Evolutionary conservation across 2,797 vertebrate genomes (phyloP).

Genomic region (Lacerta agilis): DNA sequence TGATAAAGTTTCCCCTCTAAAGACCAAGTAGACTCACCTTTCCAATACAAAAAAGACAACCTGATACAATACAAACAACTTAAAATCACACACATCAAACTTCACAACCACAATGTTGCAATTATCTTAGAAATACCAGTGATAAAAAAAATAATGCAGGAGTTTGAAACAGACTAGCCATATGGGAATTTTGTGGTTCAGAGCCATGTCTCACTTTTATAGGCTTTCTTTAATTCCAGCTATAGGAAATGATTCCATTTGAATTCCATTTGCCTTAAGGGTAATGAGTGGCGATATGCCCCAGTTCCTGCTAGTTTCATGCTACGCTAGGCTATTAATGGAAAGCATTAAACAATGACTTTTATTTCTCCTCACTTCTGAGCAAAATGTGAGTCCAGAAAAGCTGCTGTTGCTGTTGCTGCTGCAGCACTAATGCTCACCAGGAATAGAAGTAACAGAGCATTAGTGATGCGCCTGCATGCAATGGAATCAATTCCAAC

Average conservation of each 20-base stretch:
- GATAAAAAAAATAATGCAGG: constrained; percentile 14
- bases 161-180: constrained; percentile 15
- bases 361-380: constrained; percentile 33
- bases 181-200: constrained; percentile 30
- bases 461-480: background rate
- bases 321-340: constrained; percentile 42
- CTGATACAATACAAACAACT: background rate
- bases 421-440: constrained; percentile 2
- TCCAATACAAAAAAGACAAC: background rate
- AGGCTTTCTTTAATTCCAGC: constrained; percentile 27
- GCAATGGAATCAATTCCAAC: constrained; percentile 28
- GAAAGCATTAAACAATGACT: constrained; percentile 41
- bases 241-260: constrained; percentile 27
- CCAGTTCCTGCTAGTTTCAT: constrained; percentile 36
- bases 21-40: background rate
- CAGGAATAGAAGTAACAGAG: background rate
- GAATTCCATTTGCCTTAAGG: constrained; percentile 36
- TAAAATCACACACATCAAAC: background rate
- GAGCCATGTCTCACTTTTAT: constrained; percentile 22
- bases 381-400: constrained; percentile 29
- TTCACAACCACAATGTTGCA: background rate
- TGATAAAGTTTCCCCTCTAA: background rate
- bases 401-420: constrained; percentile 22
- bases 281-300: constrained; percentile 37
- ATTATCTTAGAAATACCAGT: constrained; percentile 20